phyloP scores from a whole-genome alignment of 2,113 vertebrate species.

The Lepisosteus oculatus region DNA sequence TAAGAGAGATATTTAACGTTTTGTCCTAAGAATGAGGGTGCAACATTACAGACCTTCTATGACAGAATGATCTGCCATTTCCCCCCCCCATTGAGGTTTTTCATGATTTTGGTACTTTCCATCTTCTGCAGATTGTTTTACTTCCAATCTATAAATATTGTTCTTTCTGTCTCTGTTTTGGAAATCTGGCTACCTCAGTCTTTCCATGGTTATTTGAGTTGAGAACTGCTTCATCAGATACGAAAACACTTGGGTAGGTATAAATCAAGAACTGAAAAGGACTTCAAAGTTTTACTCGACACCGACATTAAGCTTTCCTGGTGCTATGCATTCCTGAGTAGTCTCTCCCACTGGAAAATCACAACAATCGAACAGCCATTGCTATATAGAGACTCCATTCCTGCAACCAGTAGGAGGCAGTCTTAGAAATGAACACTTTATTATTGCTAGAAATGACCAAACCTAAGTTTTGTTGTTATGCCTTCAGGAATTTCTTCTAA shows the following conservation, averaged over 20 bases:
- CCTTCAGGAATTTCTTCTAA: no score
- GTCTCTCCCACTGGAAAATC: slow-evolving; percentile 61
- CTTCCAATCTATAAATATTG: slow-evolving; percentile 75
- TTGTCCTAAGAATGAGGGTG: no score
- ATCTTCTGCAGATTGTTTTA: slow-evolving; percentile 65
- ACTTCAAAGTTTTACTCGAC: slow-evolving; percentile 71
- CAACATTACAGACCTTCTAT: no score
- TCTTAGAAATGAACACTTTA: no score
- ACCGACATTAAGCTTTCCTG: slow-evolving; percentile 47
- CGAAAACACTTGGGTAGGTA: slow-evolving; percentile 70
- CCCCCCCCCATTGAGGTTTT: slow-evolving; percentile 50
- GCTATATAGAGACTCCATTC: no score
- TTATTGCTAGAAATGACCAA: no score
- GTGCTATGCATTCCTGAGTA: slow-evolving; percentile 51
- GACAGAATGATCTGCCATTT: slow-evolving; percentile 48
- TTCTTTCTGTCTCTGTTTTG: slow-evolving; percentile 60
- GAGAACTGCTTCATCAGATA: slow-evolving; percentile 77
- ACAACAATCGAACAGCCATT: slow-evolving; percentile 43
- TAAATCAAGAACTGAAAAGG: slow-evolving; percentile 68
- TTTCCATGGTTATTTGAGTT: slow-evolving; percentile 72
- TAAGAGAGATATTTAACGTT: no score
- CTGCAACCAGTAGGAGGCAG: no score
- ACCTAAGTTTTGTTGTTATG: no score
- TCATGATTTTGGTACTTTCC: slow-evolving; percentile 57
- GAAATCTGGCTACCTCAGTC: slow-evolving; percentile 66